phyloP scores from a whole-genome alignment of 2,113 vertebrate species.

The Manacus vitellinus region DNA sequence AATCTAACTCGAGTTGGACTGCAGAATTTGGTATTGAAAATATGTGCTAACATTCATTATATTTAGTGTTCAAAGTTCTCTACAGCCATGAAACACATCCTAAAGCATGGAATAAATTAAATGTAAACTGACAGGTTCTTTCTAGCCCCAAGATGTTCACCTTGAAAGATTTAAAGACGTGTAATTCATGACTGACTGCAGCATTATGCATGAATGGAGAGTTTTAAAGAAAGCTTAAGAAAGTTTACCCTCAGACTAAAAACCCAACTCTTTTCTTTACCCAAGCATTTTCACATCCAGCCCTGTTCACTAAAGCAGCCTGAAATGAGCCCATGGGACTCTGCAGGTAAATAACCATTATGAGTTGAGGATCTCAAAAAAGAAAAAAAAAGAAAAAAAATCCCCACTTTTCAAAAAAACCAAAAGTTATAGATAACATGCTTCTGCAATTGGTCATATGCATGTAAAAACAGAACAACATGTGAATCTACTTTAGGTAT shows the following conservation, averaged over 20 bases:
- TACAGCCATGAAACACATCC: background rate
- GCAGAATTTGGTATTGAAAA: background rate
- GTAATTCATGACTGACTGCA: background rate
- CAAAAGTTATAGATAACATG: background rate
- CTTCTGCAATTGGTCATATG: background rate
- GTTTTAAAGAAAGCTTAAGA: background rate
- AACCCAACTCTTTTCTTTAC: background rate
- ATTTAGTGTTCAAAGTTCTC: conserved; percentile 11
- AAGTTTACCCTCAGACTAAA: conserved; percentile 25
- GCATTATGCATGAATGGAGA: conserved; percentile 4
- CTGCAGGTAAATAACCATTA: background rate
- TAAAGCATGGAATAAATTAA: conserved; percentile 43
- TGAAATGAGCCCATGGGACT: background rate
- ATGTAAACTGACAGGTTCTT: conserved; percentile 38
- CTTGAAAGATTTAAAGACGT: background rate
- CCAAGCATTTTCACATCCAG: background rate
- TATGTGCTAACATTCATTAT: background rate
- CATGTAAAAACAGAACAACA: background rate
- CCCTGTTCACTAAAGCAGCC: background rate
- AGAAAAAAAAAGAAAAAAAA: fast-evolving
- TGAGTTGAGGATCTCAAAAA: background rate
- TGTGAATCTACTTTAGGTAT: background rate
- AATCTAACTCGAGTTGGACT: background rate
- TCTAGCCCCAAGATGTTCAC: conserved; percentile 4
- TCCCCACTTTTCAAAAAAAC: background rate